phyloP scores from a whole-genome alignment of 1,140 invertebrate species.

The Calycopis cecrops region DNA sequence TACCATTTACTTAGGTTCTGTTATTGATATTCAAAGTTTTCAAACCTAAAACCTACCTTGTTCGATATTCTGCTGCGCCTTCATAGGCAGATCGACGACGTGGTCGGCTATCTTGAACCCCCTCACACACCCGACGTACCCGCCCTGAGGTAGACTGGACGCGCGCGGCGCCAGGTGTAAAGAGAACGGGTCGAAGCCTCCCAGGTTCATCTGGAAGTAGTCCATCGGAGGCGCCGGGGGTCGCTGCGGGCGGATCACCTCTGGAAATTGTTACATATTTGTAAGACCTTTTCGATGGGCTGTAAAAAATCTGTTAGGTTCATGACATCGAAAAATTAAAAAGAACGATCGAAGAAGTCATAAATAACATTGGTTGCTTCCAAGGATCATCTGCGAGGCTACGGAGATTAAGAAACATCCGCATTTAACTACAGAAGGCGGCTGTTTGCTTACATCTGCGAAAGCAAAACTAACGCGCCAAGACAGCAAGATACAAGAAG shows the following conservation, averaged over 20 bases:
- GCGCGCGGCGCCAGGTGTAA: conserved; percentile 79
- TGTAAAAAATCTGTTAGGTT: not conserved
- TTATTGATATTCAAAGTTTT: too few species aligned
- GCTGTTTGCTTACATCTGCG: too few species aligned
- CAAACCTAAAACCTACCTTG: conserved; percentile 76
- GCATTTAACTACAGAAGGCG: too few species aligned
- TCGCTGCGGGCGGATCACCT: conserved; percentile 89
- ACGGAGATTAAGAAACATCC: too few species aligned
- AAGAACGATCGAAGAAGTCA: too few species aligned
- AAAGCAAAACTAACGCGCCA: too few species aligned
- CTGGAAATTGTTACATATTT: conserved; percentile 56
- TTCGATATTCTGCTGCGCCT: conserved; percentile 82
- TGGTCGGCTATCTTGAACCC: conserved; percentile 90
- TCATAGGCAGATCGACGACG: conserved; percentile 84
- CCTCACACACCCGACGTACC: conserved; percentile 91
- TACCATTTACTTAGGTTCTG: too few species aligned
- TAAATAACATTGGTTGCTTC: too few species aligned
- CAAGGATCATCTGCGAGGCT: too few species aligned
- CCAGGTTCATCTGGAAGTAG: conserved; percentile 93
- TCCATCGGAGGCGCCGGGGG: conserved; percentile 88
- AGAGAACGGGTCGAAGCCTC: conserved; percentile 87
- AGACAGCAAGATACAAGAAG: too few species aligned
- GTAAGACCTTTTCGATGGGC: not conserved
- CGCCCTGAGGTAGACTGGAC: conserved; percentile 76
- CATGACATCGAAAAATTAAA: too few species aligned